Percentiles rank a stretch among this genome's conserved stretches.
Evolutionary conservation across 1,140 invertebrate species (phyloP).

Genomic region (Telenomus remus): DNA sequence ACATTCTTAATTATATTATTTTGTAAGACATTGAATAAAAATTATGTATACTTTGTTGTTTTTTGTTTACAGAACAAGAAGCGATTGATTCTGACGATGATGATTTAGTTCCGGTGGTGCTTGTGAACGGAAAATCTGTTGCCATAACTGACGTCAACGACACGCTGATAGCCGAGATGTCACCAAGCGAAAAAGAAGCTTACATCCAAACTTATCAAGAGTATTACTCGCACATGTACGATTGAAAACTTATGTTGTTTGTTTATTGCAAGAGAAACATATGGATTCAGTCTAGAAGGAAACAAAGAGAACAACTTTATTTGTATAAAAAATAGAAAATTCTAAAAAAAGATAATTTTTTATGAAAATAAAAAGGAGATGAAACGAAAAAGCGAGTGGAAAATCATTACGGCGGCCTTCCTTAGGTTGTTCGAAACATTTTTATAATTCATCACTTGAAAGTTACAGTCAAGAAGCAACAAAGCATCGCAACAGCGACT

Average conservation of each 20-base stretch:
- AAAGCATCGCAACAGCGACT: slow-evolving; percentile 63
- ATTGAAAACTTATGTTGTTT: slow-evolving; percentile 66
- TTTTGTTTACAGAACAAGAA: slow-evolving; percentile 79
- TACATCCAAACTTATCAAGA: slow-evolving; percentile 97
- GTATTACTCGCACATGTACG: slow-evolving; percentile 90
- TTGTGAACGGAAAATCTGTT: slow-evolving; percentile 86
- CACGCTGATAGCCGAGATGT: slow-evolving; percentile 92
- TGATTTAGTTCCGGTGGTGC: slow-evolving; percentile 87
- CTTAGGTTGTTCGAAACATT: slow-evolving; percentile 12
- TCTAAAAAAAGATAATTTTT: slow-evolving; percentile 4
- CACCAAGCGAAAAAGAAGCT: slow-evolving; percentile 91
- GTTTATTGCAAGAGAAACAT: slow-evolving; percentile 11
- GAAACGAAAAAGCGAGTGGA: slow-evolving; percentile 7
- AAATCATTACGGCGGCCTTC: slow-evolving; percentile 16
- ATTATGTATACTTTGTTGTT: background rate
- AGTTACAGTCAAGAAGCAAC: slow-evolving; percentile 67
- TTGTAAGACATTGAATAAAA: too few species aligned
- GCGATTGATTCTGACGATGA: slow-evolving; percentile 90
- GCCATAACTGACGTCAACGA: slow-evolving; percentile 88
- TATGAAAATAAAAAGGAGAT: slow-evolving; percentile 29
- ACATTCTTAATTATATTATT: too few species aligned
- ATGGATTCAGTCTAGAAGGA: slow-evolving; percentile 1
- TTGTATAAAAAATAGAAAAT: slow-evolving; percentile 34
- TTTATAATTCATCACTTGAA: slow-evolving; percentile 64
- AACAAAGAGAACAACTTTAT: slow-evolving; percentile 25